Base-by-base conservation (phyloP, 2,797 vertebrate genomes). In the Pelodytes ibericus region DNA sequence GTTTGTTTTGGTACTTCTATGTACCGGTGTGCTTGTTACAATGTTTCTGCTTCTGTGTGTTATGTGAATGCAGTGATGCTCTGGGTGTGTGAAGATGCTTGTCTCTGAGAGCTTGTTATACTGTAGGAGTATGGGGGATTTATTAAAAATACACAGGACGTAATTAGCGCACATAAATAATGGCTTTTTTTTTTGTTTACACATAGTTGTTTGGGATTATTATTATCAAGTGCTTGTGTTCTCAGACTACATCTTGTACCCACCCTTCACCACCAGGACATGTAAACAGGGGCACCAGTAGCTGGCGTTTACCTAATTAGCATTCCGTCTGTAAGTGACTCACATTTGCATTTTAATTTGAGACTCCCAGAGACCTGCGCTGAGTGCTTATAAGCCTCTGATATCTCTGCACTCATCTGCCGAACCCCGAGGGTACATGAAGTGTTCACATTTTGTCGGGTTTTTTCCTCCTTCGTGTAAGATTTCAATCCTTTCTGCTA, bases 331-430 rank as follows among this genome's bases (percentile, higher is more conserved):
- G 49, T 16, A 53, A 53, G 22, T 53, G 49, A 22, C 49, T 53
- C 49, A 53, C 49, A 53, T 53, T 53, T 53, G 8, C 49, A 53
- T 53, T 53, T 53, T 53, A 24, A 53, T 24, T 53, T 16, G 49
- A 53, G 22, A 53, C 49, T 7, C 11, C 49, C n/a, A 24, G 49
- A 24, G n/a, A 16, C 22, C n/a, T 53, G 3, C 49, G 24, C n/a
- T 4, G 6, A 7, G 4, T 53, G 49, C 24, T 53, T 53, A 53
- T 53, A 53, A 20, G 49, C 49, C n/a, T 53, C 49, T 4, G 49
- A 53, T 53, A 53, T 16, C 49, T 53, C 49, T 24, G 4, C 16
- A 8, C 49, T 53, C 49, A 53, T 53, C 49, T 22, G n/a, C 13
- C 3, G 49, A 53, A 20, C 49, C 49, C 49, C 49, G 49, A 53